Base-by-base conservation (phyloP, 1,140 invertebrate genomes). In the Drosophila nikananu region DNA sequence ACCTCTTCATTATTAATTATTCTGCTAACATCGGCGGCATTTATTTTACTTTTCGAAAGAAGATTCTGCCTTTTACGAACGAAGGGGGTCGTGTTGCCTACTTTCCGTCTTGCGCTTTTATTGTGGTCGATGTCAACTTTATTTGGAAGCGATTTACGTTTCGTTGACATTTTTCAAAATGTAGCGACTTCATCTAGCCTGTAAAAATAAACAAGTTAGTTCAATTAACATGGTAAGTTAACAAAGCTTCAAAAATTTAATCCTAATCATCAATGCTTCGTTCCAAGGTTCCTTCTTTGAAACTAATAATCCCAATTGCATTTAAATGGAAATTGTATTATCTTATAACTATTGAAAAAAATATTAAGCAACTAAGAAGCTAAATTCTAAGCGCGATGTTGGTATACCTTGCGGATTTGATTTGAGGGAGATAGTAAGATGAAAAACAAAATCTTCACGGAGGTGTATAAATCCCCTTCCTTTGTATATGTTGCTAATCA, bases 91-190 rank as follows among this genome's bases (percentile, higher is more conserved):
- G 54, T 39, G 54, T 25, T 10, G 17, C 23, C 23, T 17, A 9
- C 9, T 12, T 23, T 37, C 10, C 23, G 37, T 23, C 9, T 41
- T 17, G 17, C 23, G 35, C 5, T 57, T 25, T 9, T 57, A n/a
- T 57, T 57, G 15, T 25, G 35, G 15, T 39, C 35, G 35, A 57
- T 57, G 21, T 57, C 35, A 39, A 57, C 54, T 57, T 57, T 57
- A 57, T 57, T 57, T 23, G 54, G 54, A 25, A 57, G 21, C 21
- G 54, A 57, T 25, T 57, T 57, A n/a, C 54, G 54, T 57, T 57
- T 57, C 9, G 54, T 57, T 57, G 54, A 57, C 54, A 57, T 57
- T 39, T 39, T 57, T 25, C 6, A 12, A 39, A 39, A 25, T 39
- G 9, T 39, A 12, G 37, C 21, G 15, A 25, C 15, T 39, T 39